Conservation (phyloP, 1,140 invertebrate species). For the Wasmannia auropunctata region DNA sequence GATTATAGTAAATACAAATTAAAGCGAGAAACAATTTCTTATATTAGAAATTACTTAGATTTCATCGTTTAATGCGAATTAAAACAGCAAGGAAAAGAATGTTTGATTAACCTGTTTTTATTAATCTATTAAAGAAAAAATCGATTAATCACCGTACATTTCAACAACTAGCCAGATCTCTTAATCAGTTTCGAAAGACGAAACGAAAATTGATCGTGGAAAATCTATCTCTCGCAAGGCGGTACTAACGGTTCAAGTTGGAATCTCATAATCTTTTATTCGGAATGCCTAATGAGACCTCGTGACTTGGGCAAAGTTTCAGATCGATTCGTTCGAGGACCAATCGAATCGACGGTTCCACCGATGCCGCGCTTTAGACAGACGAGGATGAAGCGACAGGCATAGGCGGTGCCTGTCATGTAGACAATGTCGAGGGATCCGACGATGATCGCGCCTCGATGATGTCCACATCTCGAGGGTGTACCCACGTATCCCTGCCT, state of each 20-base stretch:
- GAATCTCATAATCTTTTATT: background rate
- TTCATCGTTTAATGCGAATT: background rate
- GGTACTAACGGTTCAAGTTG: background rate
- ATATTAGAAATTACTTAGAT: background rate
- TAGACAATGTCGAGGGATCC: background rate
- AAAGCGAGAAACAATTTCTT: background rate
- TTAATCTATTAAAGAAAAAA: background rate
- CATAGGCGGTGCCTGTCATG: too few relatives aligned
- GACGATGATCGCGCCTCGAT: slow-evolving; percentile 23
- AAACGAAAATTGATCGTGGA: background rate
- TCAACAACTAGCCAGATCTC: background rate
- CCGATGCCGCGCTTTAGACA: background rate
- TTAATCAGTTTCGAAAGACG: background rate
- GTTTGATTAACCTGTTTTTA: background rate
- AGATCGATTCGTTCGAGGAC: background rate
- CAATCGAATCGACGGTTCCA: background rate
- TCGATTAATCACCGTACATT: background rate
- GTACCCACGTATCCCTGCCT: background rate
- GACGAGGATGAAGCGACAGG: slow-evolving; percentile 3
- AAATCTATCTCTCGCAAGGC: background rate
- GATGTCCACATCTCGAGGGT: slow-evolving; percentile 22
- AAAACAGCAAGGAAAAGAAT: background rate
- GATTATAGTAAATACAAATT: background rate
- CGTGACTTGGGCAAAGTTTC: background rate
- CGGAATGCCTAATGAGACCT: background rate